Base-by-base conservation (phyloP, 2,113 vertebrate species). In the Caretta caretta region DNA sequence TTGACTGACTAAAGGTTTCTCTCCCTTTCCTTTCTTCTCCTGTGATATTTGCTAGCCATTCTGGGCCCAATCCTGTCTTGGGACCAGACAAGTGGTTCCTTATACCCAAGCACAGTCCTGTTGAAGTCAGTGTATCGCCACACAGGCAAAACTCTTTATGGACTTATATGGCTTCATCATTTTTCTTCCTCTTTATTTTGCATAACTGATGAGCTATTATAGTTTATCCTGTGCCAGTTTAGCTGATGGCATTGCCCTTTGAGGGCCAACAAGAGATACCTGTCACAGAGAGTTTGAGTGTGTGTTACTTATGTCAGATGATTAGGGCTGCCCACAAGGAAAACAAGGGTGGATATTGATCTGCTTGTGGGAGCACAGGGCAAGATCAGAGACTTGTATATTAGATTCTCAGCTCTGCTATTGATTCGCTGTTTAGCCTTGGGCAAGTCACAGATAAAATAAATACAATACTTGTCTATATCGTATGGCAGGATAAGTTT, bases 1-100 rank as follows among this genome's bases (percentile, higher is more conserved):
- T 80, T 42, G 89, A 46, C 42, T 83, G 72, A 62, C 53, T 80
- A 25, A 84, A 80, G 46, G 75, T 93, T 94, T 87, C 22, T 88
- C 27, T 94, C 79, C 35, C 19, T 94, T 91, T 90, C 24, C 19
- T 90, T 94, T 35, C 49, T 89, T 88, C 84, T 88, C 50, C 85
- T 93, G 19, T 81, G 9, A 16, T 83, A 27, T 86, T 93, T 82
- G 29, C 4, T 65, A 95, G 83, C 22, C 93, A 35, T 81, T 19
- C 22, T 54, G 46, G 65, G 42, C 53, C 86, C 79, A 48, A 1
- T 13, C 19, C 10, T 87, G 16, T 1, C 0, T 89, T 31, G 46
- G 29, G 42, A 57, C 48, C 72, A 75, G 16, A 50, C 3, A 46
- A 25, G 10, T 76, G 38, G n/a, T 42, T 25, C 62, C 56, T 87